These are phyloP conservation scores for Diaphora mendica DNA, from an alignment of 2,888 invertebrate species.

Conservation along the genomic window DNA sequence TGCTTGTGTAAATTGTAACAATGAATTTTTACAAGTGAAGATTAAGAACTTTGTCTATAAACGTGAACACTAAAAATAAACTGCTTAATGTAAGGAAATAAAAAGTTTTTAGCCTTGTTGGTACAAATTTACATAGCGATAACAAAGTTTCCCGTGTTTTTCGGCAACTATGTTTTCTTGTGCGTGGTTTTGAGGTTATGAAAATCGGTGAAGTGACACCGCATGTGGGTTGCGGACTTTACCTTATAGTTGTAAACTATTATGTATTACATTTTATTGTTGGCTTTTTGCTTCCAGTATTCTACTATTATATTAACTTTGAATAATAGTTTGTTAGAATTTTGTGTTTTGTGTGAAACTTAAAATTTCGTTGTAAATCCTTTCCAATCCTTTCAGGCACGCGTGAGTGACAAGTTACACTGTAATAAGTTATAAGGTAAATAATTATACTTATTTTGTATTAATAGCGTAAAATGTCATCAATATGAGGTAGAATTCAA, in stretches of 20 bases:
- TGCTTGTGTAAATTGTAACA: background rate
- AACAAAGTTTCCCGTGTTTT: background rate
- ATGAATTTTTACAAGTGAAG: slow-evolving; percentile 5
- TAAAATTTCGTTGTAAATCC: background rate
- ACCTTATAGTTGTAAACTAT: background rate
- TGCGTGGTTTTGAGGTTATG: background rate
- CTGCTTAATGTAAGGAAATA: slow-evolving; percentile 4
- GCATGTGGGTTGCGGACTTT: background rate
- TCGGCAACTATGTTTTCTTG: slow-evolving; percentile 2
- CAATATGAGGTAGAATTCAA: background rate
- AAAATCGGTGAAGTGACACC: background rate
- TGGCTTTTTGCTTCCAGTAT: background rate
- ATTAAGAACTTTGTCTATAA: slow-evolving; percentile 1
- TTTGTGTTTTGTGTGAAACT: background rate
- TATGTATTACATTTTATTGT: background rate
- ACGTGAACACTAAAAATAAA: slow-evolving; percentile 2
- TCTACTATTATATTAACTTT: background rate
- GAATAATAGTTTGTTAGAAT: background rate
- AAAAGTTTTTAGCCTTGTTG: background rate
- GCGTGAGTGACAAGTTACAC: too few relatives aligned
- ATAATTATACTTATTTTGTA: too few relatives aligned
- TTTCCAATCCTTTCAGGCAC: too few relatives aligned
- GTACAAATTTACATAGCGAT: slow-evolving; percentile 8
- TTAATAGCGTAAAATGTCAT: background rate
- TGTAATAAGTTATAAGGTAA: too few relatives aligned